Percentiles rank a stretch among this genome's conserved stretches.
Evolutionary conservation across 2,797 vertebrate genomes (phyloP).

Genomic region (Sebastes iracundus): DNA sequence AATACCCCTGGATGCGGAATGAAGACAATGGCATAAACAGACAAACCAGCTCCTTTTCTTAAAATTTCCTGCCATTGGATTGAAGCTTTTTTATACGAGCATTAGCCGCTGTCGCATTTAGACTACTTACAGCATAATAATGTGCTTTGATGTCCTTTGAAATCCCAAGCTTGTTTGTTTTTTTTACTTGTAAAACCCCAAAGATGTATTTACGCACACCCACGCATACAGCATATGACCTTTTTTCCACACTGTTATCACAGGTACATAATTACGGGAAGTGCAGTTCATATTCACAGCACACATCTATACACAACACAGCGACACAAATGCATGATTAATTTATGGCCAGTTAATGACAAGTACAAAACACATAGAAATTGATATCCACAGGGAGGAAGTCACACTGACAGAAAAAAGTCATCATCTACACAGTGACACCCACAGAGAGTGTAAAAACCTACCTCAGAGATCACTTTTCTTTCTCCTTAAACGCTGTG

Average conservation of each 20-base stretch:
- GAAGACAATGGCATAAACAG: background rate
- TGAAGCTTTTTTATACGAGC: background rate
- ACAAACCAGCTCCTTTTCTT: background rate
- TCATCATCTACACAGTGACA: background rate
- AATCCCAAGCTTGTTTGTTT: background rate
- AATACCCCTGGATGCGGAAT: background rate
- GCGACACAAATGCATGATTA: background rate
- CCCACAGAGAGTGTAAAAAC: background rate
- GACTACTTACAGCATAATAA: background rate
- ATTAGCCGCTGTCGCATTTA: background rate
- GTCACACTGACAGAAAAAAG: background rate
- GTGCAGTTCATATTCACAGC: background rate
- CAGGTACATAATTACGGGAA: background rate
- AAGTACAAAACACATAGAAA: background rate
- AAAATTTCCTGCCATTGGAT: background rate
- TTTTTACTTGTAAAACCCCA: background rate
- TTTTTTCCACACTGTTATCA: background rate
- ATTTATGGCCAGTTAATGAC: background rate
- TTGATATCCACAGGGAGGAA: background rate
- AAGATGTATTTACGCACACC: background rate
- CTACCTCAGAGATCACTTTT: background rate
- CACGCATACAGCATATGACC: background rate
- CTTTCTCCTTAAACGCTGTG: background rate
- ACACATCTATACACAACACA: background rate
- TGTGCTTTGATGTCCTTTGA: background rate